Conservation (phyloP, 2,797 vertebrate genomes). For the Ctenosaura bakeri region DNA sequence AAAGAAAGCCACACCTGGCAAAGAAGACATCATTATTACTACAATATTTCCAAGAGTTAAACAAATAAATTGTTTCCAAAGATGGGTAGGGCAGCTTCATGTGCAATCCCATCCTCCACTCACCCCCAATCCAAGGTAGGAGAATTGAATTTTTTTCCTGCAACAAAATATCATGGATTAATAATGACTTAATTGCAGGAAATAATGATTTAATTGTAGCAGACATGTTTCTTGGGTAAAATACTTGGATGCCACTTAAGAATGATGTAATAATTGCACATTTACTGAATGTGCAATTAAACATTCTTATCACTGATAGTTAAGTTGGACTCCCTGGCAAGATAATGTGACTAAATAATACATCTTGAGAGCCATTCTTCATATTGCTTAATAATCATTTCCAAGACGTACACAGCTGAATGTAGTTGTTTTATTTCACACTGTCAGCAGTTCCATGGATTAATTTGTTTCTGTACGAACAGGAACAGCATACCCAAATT, state of each 20-base stretch:
- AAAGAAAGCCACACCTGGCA: background rate
- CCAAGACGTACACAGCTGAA: background rate
- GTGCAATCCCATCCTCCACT: background rate
- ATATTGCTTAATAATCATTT: background rate
- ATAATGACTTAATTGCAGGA: background rate
- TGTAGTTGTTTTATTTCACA: background rate
- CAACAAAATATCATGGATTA: background rate
- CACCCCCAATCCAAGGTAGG: background rate
- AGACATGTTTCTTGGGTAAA: background rate
- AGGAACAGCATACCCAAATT: background rate
- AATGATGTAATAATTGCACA: background rate
- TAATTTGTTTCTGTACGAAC: background rate
- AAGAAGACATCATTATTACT: background rate
- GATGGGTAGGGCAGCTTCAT: background rate
- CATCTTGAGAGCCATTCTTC: background rate
- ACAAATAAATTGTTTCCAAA: background rate
- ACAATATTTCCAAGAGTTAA: background rate
- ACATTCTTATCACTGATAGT: background rate
- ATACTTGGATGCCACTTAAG: background rate
- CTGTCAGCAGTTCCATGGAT: background rate
- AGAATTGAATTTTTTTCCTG: background rate
- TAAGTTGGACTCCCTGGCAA: background rate
- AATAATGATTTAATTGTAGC: background rate
- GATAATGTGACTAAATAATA: background rate
- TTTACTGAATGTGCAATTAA: slow-evolving; percentile 3